Evolutionary conservation across 1,140 invertebrate genomes (phyloP), one percentile per base, ranked within the genome.

Genomic region (Meteorus sp.): DNA sequence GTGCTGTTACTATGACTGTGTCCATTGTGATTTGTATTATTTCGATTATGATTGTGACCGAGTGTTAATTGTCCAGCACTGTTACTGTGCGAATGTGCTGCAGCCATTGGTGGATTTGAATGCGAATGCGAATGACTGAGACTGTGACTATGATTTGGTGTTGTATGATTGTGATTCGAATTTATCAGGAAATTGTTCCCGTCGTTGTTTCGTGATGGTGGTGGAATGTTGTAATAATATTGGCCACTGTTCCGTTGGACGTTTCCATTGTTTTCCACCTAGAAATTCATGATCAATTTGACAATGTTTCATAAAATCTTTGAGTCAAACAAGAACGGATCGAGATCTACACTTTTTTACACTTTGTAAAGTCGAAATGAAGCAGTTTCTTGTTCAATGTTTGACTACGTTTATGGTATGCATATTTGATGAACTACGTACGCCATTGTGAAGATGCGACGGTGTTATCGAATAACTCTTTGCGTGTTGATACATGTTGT

Each of bases 141-240:
- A 50, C 73, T 77, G 41, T 79, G 75, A 59, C 64, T 73, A 51
- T 79, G 76, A 3, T 72, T 68, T 2, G 76, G 74, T 31, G 76
- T 70, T 27, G 81, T 76, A 59, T 83, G 82, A 62, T 75, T 81
- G 56, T 83, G 79, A 60, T 78, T 78, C 0, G 77, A 72, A 62
- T 82, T 83, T n/a, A 75, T 68, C 15, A 66, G 64, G 39, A 61
- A 62, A 56, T 74, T n/a, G n/a, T n/a, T 72, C 3, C 61, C 59
- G 1, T 76, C 76, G 44, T 71, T 72, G 37, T 77, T 74, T 17
- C 80, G 73, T 59, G 75, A 74, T n/a, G 81, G 76, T 3, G 82
- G 78, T 13, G 83, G 80, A 43, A 85, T 81, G 66, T 86, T 85
- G 67, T 85, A 84, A 61, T 86, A 86, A 70, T 85, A 86, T 62